Base-by-base conservation (phyloP, 2,888 invertebrate genomes). In the Cremastinae sp. region DNA sequence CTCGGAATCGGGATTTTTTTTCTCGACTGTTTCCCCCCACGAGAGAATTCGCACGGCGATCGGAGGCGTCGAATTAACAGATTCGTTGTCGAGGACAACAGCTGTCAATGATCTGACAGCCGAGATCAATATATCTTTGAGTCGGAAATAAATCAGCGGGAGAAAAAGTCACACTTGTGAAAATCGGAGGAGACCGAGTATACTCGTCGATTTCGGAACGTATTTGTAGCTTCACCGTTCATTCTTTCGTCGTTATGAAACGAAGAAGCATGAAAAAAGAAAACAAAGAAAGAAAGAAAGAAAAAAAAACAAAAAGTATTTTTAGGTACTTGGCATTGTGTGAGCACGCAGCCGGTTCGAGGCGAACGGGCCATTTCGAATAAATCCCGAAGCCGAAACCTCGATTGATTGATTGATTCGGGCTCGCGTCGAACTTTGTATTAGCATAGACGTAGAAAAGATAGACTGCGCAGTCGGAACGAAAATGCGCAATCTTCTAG, bases 101-200 rank as follows among this genome's bases (percentile, higher is more conserved):
- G 28, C 28, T 5, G 28, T 28, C 28, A 5, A 28, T n/a, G 5
- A 3, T 28, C 28, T 5, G 28, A 28, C 28, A 34, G 51, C n/a
- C 12, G 51, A 16, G 43, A 49, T 61, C n/a, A n/a, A n/a, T n/a
- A n/a, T n/a, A n/a, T n/a, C n/a, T 16, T 61, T 9, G 18, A 28
- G 2, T 28, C 28, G 28, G 2, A 5, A 59, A 66, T 14, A 28
- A 41, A 65, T 7, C n/a, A n/a, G n/a, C n/a, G n/a, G n/a, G n/a
- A n/a, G n/a, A 51, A 51, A 58, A 1, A 71, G 41, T 20, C 80
- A 83, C 84, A 83, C 84, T 86, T 5, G 28, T 84, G 84, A 84
- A 84, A 85, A 84, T 84, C 81, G 82, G 76, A 82, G 74, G 74
- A 49, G 75, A 75, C 75, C 75, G n/a, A n/a, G n/a, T n/a, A n/a